phyloP scores from a whole-genome alignment of 2,888 invertebrate genomes.

The Metellina segmentata region DNA sequence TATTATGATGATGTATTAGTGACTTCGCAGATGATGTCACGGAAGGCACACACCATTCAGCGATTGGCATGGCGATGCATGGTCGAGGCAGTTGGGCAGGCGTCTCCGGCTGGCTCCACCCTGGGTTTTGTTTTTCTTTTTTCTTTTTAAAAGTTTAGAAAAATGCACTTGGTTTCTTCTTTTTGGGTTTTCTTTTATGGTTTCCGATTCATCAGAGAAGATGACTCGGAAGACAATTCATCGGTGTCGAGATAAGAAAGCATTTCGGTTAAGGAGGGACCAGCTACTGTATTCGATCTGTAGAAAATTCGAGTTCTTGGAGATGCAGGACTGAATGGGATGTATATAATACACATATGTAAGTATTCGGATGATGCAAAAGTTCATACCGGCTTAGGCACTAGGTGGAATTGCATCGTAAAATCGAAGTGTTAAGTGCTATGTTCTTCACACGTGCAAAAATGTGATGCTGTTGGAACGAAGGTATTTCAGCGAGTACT shows the following conservation, averaged over 20 bases:
- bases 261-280: neutral
- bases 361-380: too few species aligned
- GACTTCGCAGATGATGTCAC: constrained; percentile 61
- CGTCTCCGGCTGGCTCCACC: constrained; percentile 53
- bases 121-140: constrained; percentile 29
- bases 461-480: too few species aligned
- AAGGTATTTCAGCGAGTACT: too few species aligned
- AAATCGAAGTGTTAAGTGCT: too few species aligned
- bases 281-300: neutral
- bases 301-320: neutral
- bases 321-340: too few species aligned
- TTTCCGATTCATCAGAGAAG: constrained; percentile 31
- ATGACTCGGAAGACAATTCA: constrained; percentile 68
- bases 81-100: constrained; percentile 42
- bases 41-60: constrained; percentile 63
- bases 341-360: too few species aligned
- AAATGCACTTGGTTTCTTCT: constrained; percentile 3
- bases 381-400: too few species aligned
- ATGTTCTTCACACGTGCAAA: too few species aligned
- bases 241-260: constrained; percentile 48
- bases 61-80: constrained; percentile 39
- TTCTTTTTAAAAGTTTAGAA: constrained; percentile 28
- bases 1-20: constrained; percentile 74
- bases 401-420: too few species aligned
- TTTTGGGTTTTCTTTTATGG: constrained; percentile 6